These are phyloP conservation scores for Atherinosoma microstoma DNA, from an alignment of 2,797 vertebrate species.

Conservation along the genomic window DNA sequence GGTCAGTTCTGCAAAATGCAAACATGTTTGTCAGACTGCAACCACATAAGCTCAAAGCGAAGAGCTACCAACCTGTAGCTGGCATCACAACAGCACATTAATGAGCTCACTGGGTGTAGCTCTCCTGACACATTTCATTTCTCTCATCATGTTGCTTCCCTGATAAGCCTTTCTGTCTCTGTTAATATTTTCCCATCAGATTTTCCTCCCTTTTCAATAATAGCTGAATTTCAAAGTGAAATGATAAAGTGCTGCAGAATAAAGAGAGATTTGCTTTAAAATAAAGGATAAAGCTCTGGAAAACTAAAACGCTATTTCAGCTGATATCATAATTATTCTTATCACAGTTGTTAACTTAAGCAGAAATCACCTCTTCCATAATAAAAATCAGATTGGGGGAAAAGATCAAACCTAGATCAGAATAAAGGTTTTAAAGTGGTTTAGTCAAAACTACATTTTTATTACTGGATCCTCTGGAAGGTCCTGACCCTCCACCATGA, in stretches of 20 bases:
- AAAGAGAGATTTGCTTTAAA: not conserved
- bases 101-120: conserved; percentile 16
- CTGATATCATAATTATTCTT: not conserved
- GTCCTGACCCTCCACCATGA: conserved; percentile 3
- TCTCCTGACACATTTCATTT: conserved; percentile 5
- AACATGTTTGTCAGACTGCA: not conserved
- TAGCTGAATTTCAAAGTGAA: not conserved
- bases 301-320: not conserved
- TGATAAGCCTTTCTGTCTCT: conserved; percentile 7
- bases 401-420: not conserved
- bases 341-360: not conserved
- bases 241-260: not conserved
- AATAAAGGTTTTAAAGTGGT: not conserved
- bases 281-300: not conserved
- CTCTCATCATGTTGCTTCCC: not conserved
- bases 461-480: not conserved
- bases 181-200: not conserved
- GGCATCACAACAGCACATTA: conserved; percentile 4
- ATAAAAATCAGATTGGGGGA: no score
- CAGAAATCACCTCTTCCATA: not conserved
- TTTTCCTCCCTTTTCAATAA: not conserved
- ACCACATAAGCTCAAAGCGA: not conserved
- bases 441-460: not conserved
- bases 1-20: not conserved
- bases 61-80: conserved; percentile 45